Base-by-base conservation (phyloP, 2,113 vertebrate genomes). In the Ageneiosus marmoratus region DNA sequence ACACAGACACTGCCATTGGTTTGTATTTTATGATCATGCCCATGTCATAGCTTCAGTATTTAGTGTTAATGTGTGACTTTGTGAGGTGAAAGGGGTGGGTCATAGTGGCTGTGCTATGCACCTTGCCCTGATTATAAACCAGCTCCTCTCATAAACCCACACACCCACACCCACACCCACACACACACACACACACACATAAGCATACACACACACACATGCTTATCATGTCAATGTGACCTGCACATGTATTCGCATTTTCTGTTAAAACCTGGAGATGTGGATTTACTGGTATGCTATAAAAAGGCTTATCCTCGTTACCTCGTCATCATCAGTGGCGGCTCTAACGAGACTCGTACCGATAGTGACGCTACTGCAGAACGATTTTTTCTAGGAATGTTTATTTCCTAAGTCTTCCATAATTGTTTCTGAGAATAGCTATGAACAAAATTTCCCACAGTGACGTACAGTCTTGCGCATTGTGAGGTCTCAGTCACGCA, bases 271-370 rank as follows among this genome's bases (percentile, higher is more conserved):
- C 16, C 85, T 88, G 70, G 65, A 62, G 29, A 55, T 60, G 86
- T 86, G 89, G 87, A 87, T 85, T 88, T 85, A 86, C 85, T 81
- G 77, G 37, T 22, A 55, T 24, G 87, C 79, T 74, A 81, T 88
- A 48, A 72, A 48, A 86, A 81, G 87, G 87, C 87, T 89, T 60
- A 77, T 79, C 80, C 88, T 90, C 76, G 87, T 91, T 91, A 90
- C 82, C 2, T 8, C 1, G 13, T 22, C 74, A 53, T 82, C 55
- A 73, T 82, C 80, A 74, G 29, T 13, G 5, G 5, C 13, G 32
- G 37, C 58, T 60, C 46, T 77, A 86, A 86, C 80, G 70, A 86
- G 81, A 48, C 60, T 60, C 51, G 12, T 2, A 8, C 41, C 75
- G 41, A 56, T 83, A 81, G 77, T 81, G 81, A 65, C 53, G 62